phyloP scores from a whole-genome alignment of 2,113 vertebrate species.

The Pseudorhombus dupliciocellatus region DNA sequence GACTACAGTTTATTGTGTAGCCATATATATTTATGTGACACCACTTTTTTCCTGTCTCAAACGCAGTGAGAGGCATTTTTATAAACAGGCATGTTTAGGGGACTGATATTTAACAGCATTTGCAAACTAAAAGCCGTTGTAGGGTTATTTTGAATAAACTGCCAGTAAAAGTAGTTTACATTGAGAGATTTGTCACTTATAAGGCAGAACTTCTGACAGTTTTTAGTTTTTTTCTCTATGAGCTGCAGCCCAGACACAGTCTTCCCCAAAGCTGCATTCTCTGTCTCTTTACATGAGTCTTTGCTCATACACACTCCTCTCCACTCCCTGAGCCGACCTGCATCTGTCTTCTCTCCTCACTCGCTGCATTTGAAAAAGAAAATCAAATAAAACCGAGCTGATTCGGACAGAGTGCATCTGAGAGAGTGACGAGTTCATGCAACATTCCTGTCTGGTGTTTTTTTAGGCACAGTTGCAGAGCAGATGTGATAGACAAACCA shows the following conservation, averaged over 20 bases:
- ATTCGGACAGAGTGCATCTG: constrained; percentile 17
- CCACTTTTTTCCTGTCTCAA: too few relatives aligned
- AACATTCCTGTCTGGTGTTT: constrained; percentile 14
- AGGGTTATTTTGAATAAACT: neutral
- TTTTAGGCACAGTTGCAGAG: constrained; percentile 20
- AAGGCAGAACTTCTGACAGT: neutral
- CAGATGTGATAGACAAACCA: constrained; percentile 41
- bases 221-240: neutral
- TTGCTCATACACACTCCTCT: neutral
- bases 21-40: too few relatives aligned
- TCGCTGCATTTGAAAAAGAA: neutral
- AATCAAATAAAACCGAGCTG: constrained; percentile 12
- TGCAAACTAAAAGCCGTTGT: too few relatives aligned
- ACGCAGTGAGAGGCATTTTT: too few relatives aligned
- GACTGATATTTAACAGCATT: neutral
- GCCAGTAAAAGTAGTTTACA: neutral
- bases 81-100: too few relatives aligned
- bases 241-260: neutral
- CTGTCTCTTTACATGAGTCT: neutral
- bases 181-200: neutral
- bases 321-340: neutral
- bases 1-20: too few relatives aligned
- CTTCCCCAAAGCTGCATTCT: neutral
- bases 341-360: neutral
- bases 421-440: constrained; percentile 2